phyloP scores from a whole-genome alignment of 2,888 invertebrate species.

The Eurytoma adleriae region DNA sequence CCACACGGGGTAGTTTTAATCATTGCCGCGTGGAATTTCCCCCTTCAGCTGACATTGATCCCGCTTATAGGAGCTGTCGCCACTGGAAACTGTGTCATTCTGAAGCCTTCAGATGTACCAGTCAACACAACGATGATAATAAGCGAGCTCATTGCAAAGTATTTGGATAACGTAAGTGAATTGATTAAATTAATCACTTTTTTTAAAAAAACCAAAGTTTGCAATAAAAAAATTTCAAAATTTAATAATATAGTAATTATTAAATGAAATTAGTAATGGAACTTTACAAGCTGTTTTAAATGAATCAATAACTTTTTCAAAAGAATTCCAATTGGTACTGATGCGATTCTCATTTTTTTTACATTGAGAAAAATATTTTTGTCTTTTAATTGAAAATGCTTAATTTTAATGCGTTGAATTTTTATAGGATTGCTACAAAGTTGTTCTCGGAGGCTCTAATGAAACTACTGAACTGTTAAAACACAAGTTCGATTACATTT shows the following conservation, averaged over 20 bases:
- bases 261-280: no score
- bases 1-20: conserved; percentile 94
- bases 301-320: no score
- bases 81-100: conserved; percentile 93
- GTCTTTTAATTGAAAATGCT: no score
- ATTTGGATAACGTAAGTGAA: conserved; percentile 86
- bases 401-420: no score
- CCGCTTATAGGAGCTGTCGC: conserved; percentile 93
- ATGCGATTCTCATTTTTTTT: no score
- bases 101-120: conserved; percentile 97
- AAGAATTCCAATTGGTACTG: no score
- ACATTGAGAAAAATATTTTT: neutral
- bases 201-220: no score
- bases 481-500: conserved; percentile 96
- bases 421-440: conserved; percentile 86
- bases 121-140: conserved; percentile 84
- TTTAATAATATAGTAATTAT: neutral
- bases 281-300: no score
- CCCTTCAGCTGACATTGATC: conserved; percentile 87
- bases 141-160: conserved; percentile 87
- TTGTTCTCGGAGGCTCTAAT: conserved; percentile 88
- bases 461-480: conserved; percentile 92
- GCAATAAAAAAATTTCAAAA: neutral
- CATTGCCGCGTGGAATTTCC: conserved; percentile 98
- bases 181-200: no score